Evolutionary conservation across 1,140 invertebrate species (phyloP).

Genomic region (Rhynchophorus ferrugineus): DNA sequence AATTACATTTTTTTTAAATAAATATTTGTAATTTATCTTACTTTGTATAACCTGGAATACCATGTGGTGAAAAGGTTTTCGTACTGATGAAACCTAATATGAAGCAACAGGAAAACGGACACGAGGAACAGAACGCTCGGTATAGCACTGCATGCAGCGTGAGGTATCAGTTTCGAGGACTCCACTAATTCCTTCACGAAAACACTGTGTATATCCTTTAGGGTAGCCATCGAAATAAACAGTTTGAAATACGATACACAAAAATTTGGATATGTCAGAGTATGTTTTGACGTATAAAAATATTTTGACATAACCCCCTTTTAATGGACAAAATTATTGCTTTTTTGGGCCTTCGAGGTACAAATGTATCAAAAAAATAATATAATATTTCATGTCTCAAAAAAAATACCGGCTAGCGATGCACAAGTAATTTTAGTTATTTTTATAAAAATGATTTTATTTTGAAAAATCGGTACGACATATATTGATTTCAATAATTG

Average conservation of each 20-base stretch:
- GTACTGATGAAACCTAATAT: conserved; percentile 8
- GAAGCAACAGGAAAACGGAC: conserved; percentile 7
- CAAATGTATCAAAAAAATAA: too few species aligned
- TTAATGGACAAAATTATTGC: too few species aligned
- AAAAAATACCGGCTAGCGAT: too few species aligned
- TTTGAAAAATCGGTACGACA: too few species aligned
- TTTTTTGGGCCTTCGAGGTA: too few species aligned
- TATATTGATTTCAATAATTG: too few species aligned
- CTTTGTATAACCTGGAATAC: conserved; percentile 7
- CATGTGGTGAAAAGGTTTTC: conserved; percentile 2
- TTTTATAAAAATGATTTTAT: too few species aligned
- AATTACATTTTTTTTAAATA: too few species aligned
- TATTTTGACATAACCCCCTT: neutral
- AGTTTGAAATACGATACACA: neutral
- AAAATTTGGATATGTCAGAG: conserved; percentile 1
- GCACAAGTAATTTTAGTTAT: too few species aligned
- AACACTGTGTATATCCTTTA: neutral
- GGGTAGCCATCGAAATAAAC: neutral
- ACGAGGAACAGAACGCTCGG: conserved; percentile 10
- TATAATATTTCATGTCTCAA: too few species aligned
- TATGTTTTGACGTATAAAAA: neutral
- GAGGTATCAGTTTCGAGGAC: conserved; percentile 2
- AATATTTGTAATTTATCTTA: too few species aligned
- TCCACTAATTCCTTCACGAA: neutral
- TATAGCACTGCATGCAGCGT: neutral